phyloP scores from a whole-genome alignment of 1,140 invertebrate species.

The Hydropsyche tenuis region DNA sequence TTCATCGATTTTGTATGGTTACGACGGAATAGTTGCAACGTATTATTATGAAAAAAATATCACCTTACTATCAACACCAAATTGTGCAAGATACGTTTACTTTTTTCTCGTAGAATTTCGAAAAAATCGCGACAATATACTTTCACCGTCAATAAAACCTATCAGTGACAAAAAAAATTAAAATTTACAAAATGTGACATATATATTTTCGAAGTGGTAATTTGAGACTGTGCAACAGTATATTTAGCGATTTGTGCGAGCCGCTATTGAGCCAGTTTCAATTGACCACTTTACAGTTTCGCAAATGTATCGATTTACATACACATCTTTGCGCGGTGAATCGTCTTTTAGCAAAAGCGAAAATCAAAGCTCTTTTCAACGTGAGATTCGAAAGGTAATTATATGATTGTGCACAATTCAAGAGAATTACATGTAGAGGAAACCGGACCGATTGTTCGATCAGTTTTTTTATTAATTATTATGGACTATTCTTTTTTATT shows the following conservation, averaged over 20 bases:
- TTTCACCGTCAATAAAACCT: not conserved
- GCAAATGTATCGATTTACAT: slow-evolving; percentile 5
- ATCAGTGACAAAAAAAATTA: not conserved
- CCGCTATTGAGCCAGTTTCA: not conserved
- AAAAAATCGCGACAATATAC: not conserved
- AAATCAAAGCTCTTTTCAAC: no score
- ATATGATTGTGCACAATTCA: no score
- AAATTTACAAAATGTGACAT: no score
- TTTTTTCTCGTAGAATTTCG: not conserved
- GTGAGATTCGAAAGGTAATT: no score
- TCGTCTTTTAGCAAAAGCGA: no score
- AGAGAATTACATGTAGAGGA: no score
- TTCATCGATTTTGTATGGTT: slow-evolving; percentile 22
- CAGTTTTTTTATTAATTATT: no score
- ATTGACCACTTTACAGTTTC: slow-evolving; percentile 4
- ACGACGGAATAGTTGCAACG: not conserved
- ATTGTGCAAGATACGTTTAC: not conserved
- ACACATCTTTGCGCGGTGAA: not conserved
- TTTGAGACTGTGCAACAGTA: no score
- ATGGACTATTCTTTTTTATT: no score
- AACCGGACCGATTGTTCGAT: no score
- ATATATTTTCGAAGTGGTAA: no score
- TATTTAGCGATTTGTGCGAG: not conserved
- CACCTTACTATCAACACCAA: not conserved
- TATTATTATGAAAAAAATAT: slow-evolving; percentile 14